Evolutionary conservation across 2,888 invertebrate species (phyloP).

Genomic region (Parnassius apollo): DNA sequence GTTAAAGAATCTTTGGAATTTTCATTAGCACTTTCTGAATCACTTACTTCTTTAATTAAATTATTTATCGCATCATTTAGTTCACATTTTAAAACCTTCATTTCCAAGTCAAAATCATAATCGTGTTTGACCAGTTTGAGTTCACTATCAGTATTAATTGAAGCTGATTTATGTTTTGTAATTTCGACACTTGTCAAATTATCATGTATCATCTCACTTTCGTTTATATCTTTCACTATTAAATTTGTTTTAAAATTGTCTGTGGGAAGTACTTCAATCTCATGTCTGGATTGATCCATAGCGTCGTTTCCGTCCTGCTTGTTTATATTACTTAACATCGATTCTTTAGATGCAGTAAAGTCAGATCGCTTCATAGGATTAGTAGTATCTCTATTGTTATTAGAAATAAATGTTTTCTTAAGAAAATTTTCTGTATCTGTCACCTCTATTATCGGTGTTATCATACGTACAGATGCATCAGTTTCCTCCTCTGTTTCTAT

Average conservation of each 20-base stretch:
- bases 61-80: slow-evolving; percentile 73
- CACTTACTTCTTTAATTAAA: slow-evolving; percentile 68
- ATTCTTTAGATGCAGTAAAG: not conserved
- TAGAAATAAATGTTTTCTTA: slow-evolving; percentile 54
- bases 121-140: slow-evolving; percentile 30
- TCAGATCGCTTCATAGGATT: not conserved
- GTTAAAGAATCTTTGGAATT: slow-evolving; percentile 51
- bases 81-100: slow-evolving; percentile 72
- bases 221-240: slow-evolving; percentile 61
- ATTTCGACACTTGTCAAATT: not conserved
- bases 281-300: slow-evolving; percentile 39
- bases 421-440: slow-evolving; percentile 68
- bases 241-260: slow-evolving; percentile 66
- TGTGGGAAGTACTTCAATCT: slow-evolving; percentile 65
- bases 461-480: slow-evolving; percentile 71
- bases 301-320: slow-evolving; percentile 10
- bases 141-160: slow-evolving; percentile 1
- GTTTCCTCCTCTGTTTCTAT: slow-evolving; percentile 67
- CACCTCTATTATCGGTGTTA: slow-evolving; percentile 76
- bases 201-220: slow-evolving; percentile 22
- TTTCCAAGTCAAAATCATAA: slow-evolving; percentile 57
- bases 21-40: slow-evolving; percentile 55
- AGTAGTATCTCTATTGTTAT: slow-evolving; percentile 28
- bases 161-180: slow-evolving; percentile 10
- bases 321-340: not conserved